Evolutionary conservation across 2,113 vertebrate genomes (phyloP).

Genomic region (Myotis davidii): DNA sequence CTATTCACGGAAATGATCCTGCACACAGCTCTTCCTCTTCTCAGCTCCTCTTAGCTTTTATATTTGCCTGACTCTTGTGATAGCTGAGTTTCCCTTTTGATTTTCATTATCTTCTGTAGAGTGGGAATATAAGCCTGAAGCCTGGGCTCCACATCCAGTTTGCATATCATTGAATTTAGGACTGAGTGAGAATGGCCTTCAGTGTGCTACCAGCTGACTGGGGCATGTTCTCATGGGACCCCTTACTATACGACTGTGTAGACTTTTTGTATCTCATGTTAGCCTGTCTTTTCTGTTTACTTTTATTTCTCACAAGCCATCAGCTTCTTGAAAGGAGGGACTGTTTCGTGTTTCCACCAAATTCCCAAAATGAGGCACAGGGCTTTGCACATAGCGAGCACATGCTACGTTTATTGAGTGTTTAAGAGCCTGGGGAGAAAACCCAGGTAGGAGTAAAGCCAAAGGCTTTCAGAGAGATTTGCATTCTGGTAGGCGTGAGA

Average conservation of each 20-base stretch:
- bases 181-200: background rate
- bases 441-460: background rate
- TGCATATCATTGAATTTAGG: background rate
- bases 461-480: background rate
- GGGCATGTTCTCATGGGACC: background rate
- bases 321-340: background rate
- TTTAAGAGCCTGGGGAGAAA: background rate
- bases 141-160: background rate
- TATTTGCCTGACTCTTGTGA: background rate
- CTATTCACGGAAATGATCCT: background rate
- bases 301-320: background rate
- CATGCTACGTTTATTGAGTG: rapidly evolving
- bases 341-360: background rate
- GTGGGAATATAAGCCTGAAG: background rate
- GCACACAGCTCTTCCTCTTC: background rate
- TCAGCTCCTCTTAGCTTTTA: background rate
- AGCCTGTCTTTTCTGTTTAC: background rate
- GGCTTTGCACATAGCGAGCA: background rate
- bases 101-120: background rate
- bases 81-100: background rate
- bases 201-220: background rate
- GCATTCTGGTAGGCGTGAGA: background rate
- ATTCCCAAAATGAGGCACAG: background rate
- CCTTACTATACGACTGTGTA: background rate
- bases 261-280: background rate